Evolutionary conservation across 2,113 vertebrate genomes (phyloP).

Genomic region (Castor canadensis): DNA sequence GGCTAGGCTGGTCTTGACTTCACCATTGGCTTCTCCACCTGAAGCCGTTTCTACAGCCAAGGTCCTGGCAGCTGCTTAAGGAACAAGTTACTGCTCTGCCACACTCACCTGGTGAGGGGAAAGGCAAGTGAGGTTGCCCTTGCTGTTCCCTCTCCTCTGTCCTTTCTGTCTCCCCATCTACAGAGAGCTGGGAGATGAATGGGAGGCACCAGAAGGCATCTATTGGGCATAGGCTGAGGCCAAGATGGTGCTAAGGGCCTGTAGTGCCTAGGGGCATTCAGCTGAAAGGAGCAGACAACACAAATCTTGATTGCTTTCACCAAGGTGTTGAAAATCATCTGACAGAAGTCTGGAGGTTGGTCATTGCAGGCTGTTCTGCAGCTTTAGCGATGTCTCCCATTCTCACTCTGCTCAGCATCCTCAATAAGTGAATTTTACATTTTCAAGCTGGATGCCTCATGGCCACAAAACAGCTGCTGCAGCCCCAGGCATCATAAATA

Average conservation of each 20-base stretch:
- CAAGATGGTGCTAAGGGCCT: neutral
- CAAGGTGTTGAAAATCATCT: neutral
- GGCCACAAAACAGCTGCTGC: neutral
- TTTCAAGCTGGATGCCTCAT: neutral
- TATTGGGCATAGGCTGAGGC: rapidly evolving
- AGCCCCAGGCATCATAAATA: neutral
- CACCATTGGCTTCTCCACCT: neutral
- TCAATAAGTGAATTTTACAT: neutral
- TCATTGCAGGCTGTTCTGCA: neutral
- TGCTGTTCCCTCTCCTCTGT: no score
- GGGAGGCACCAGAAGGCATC: neutral
- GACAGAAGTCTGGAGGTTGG: neutral
- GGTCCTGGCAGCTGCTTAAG: neutral
- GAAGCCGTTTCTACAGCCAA: neutral
- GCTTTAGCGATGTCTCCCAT: no score
- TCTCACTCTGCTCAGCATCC: neutral
- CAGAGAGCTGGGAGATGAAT: neutral
- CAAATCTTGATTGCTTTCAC: neutral
- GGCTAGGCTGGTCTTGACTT: neutral
- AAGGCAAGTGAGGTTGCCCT: neutral
- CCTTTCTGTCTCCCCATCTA: neutral
- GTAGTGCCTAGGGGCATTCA: neutral
- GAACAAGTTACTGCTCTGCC: neutral
- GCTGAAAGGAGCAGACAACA: neutral
- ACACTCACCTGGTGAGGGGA: rapidly evolving